Evolutionary conservation across 2,113 vertebrate genomes (phyloP).

Genomic region (Odocoileus hemionus): DNA sequence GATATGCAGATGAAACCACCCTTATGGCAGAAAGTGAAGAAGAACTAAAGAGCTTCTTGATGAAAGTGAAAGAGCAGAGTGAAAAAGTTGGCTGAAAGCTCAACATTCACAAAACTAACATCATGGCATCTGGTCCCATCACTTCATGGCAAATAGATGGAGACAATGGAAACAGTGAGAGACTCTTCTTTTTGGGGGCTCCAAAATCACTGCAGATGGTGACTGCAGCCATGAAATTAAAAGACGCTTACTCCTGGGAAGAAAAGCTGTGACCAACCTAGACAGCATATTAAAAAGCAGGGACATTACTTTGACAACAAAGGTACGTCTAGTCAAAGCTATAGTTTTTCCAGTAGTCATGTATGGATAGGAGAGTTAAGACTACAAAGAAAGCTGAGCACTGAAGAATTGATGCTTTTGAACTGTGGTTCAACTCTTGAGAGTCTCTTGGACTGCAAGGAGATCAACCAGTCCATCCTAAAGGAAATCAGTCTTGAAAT

Average conservation of each 20-base stretch:
- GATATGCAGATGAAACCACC: background rate
- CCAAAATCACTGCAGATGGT: background rate
- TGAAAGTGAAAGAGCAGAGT: background rate
- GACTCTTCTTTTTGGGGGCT: background rate
- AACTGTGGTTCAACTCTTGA: background rate
- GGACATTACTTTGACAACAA: background rate
- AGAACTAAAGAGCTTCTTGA: background rate
- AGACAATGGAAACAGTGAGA: background rate
- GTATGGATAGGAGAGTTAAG: background rate
- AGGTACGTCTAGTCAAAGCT: background rate
- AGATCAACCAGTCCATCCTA: background rate
- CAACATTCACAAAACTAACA: background rate
- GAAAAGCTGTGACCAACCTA: background rate
- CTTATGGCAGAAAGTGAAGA: background rate
- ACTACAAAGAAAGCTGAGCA: background rate
- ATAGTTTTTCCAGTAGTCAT: background rate
- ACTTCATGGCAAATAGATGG: background rate
- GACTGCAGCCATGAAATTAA: background rate
- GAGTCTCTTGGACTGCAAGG: background rate
- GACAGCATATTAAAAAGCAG: background rate
- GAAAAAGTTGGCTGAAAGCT: background rate
- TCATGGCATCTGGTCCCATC: background rate
- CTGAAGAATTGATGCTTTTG: background rate
- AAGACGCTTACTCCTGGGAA: background rate
- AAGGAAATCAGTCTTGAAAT: background rate